Conservation (phyloP, 1,140 invertebrate species). For the Cephus cinctus region DNA sequence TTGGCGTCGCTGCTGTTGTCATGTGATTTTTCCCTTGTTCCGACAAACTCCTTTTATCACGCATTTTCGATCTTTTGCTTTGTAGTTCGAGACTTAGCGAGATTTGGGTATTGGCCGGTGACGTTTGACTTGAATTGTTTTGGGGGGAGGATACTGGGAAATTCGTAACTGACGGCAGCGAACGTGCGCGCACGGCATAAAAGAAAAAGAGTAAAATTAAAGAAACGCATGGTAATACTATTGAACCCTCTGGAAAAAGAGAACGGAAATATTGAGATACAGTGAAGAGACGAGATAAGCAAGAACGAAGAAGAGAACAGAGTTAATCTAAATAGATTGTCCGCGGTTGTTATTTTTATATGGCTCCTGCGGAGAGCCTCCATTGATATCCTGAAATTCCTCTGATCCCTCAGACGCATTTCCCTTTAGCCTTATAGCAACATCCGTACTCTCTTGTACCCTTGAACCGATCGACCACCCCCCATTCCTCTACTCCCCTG, state of each 20-base stretch:
- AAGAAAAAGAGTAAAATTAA: slow-evolving; percentile 13
- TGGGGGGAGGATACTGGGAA: slow-evolving; percentile 8
- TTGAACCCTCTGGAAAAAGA: not conserved
- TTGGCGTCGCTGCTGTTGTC: not conserved
- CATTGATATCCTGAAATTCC: slow-evolving; percentile 28
- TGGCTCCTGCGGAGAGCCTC: slow-evolving; percentile 34
- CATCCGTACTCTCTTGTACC: slow-evolving; percentile 24
- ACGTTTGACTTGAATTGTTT: slow-evolving; percentile 18
- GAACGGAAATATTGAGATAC: not conserved
- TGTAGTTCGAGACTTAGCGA: slow-evolving; percentile 3
- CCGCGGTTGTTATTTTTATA: slow-evolving; percentile 51
- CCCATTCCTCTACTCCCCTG: too few species aligned
- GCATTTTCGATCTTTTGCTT: too few species aligned
- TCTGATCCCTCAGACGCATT: too few species aligned
- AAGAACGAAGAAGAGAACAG: not conserved
- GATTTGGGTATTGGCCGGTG: slow-evolving; percentile 17
- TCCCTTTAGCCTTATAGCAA: too few species aligned
- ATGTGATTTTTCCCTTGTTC: slow-evolving; percentile 6
- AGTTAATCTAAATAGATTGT: slow-evolving; percentile 31
- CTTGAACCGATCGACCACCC: too few species aligned
- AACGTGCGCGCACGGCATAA: slow-evolving; percentile 10
- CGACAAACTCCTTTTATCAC: not conserved
- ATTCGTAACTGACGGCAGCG: slow-evolving; percentile 4
- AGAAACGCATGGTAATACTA: slow-evolving; percentile 15
- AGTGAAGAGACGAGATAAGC: not conserved